Percentiles rank a stretch among this genome's conserved stretches.
Evolutionary conservation across 2,797 vertebrate species (phyloP).

Genomic region (Rhynchonycteris naso): DNA sequence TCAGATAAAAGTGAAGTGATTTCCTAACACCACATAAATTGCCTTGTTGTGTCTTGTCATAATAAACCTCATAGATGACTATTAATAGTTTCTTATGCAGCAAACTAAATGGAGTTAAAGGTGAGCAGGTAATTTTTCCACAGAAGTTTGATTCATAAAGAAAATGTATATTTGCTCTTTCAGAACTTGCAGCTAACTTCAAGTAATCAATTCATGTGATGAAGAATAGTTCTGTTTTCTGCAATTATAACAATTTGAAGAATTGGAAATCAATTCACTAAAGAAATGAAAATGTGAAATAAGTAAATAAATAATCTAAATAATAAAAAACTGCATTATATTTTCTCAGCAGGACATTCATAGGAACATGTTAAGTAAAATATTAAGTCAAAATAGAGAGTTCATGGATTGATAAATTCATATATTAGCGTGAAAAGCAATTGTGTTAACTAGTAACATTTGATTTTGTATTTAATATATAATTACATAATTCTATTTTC

Average conservation of each 20-base stretch:
- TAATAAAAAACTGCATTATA: constrained; percentile 66
- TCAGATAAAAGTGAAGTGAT: not conserved
- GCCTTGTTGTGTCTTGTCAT: not conserved
- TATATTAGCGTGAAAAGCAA: constrained; percentile 60
- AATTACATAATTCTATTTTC: constrained; percentile 48
- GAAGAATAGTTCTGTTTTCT: constrained; percentile 53
- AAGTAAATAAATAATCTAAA: constrained; percentile 47
- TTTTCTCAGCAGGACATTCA: constrained; percentile 38
- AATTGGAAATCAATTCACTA: constrained; percentile 69
- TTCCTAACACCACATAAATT: not conserved
- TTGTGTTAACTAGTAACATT: constrained; percentile 59
- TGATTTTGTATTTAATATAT: constrained; percentile 58
- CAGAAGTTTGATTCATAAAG: constrained; percentile 2
- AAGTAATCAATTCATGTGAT: constrained; percentile 58
- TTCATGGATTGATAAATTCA: constrained; percentile 40
- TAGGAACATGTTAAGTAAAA: constrained; percentile 56
- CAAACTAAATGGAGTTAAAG: constrained; percentile 22
- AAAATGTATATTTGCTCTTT: constrained; percentile 29
- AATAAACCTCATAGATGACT: not conserved
- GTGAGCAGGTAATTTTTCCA: constrained; percentile 6
- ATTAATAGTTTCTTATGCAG: not conserved
- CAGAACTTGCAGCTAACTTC: constrained; percentile 24
- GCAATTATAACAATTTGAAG: constrained; percentile 70
- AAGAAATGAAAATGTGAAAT: constrained; percentile 71
- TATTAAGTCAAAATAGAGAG: constrained; percentile 62